Evolutionary conservation across 1,140 invertebrate genomes (phyloP), one percentile per base, ranked within the genome.

Genomic region (Halyomorpha halys): DNA sequence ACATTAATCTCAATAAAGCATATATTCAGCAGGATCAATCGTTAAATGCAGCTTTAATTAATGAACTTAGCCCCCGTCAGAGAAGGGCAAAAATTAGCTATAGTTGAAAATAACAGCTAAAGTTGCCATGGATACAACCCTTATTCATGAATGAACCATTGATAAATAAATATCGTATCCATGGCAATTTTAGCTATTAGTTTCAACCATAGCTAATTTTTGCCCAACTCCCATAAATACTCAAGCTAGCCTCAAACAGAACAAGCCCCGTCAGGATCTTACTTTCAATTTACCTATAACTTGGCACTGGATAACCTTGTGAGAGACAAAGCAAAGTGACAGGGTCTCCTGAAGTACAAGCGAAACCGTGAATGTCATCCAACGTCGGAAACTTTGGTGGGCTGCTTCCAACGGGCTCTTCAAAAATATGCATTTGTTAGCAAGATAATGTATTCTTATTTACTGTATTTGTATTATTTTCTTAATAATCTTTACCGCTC

Each of bases 321-420:
- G 85, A 86, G 61, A 81, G 81, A 73, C 86, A 89, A 67, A 82
- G 53, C 56, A 66, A 45, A 30, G 51, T 64, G 21, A 64, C 21
- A 16, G 56, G 63, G 23, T 44, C 56, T 25, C 25, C 53, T 19
- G n/a, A 23, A 15, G 14, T 54, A 44, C 47, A 59, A 61, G 67
- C 44, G 47, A 67, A 67, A 53, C 65, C 66, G 14, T 45, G 66
- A 47, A 59, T 66, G 54, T 67, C 61, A 21, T 63, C 68, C 44
- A 67, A 25, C 15, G 63, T 62, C 0, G 68, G 49, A 49, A 66
- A 67, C 74, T 82, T 83, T 65, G 85, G 85, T 69, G 79, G 78
- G 59, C 83, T 83, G 72, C 83, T 83, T 67, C 81, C 84, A 68
- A 87, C 81, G 21, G 86, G 86, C 74, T 89, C 86, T 88, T 65